A percentile compares a stretch with the other conserved stretches of the same genome.
These are phyloP conservation scores for Dipodomys spectabilis DNA, from an alignment of 2,113 vertebrate genomes.

Conservation along the genomic window DNA sequence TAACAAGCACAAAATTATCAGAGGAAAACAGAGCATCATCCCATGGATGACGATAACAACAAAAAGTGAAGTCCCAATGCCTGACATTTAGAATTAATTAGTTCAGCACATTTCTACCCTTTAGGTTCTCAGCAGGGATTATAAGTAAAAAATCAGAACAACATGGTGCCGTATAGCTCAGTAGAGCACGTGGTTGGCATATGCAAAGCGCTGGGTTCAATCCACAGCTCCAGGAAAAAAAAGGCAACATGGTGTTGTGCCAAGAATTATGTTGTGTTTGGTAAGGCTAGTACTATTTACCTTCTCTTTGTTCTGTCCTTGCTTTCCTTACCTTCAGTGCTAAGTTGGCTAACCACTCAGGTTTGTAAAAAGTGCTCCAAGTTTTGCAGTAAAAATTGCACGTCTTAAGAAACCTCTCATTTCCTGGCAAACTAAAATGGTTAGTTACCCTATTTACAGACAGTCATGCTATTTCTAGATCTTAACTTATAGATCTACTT, in stretches of 20 bases:
- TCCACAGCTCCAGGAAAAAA: neutral
- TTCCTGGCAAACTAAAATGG: neutral
- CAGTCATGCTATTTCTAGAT: neutral
- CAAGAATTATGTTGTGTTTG: neutral
- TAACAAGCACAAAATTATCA: conserved; percentile 66
- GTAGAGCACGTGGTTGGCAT: neutral
- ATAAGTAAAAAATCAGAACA: neutral
- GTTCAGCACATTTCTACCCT: conserved; percentile 37
- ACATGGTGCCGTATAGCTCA: neutral
- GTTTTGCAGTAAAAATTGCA: neutral
- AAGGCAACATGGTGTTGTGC: neutral
- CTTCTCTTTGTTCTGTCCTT: fast-evolving
- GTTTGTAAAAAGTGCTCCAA: neutral
- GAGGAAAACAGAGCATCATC: conserved; percentile 37
- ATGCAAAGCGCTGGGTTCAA: neutral
- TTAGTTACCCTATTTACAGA: neutral
- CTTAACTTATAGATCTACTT: neutral
- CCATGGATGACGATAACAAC: neutral
- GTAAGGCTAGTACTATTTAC: neutral
- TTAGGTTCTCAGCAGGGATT: conserved; percentile 50
- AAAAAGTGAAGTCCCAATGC: conserved; percentile 31
- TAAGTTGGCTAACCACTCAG: neutral
- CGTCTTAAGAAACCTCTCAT: neutral
- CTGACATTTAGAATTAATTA: conserved; percentile 65
- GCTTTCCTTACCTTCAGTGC: neutral